Evolutionary conservation across 2,113 vertebrate genomes (phyloP), one percentile per base, ranked within the genome.

Genomic region (Varanus komodoensis): DNA sequence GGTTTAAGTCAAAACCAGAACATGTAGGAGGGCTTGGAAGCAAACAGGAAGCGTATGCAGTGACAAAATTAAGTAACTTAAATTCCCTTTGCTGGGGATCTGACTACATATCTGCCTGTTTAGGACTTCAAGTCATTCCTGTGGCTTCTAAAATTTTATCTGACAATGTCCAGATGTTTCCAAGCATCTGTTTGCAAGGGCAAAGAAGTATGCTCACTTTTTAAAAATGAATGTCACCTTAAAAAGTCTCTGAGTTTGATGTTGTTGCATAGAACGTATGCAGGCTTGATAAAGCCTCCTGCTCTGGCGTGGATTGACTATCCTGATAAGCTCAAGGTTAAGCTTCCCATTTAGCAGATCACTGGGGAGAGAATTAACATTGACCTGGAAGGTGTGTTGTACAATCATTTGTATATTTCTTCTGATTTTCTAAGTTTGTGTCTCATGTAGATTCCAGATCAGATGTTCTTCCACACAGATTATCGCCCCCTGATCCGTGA

Each of bases 401-500:
- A 6, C 61, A 6, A 25, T 15, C 1, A 44, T 79, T 29, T 3
- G 4, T 29, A 34, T 38, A 3, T 84, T 52, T 61, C 11, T n/a
- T 38, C 79, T 82, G 87, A 89, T 64, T 86, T 38, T 44, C 50
- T 38, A 52, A 27, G 67, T 85, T 93, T 87, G 86, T 89, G 77
- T 92, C 82, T 89, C 73, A 85, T 90, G 61, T 95, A 99, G 99
- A 98, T 99, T 97, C 99, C 98, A 87, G 99, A 99, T 95, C 99
- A 99, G 97, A 99, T 99, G 99, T 99, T 99, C 97, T 99, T 99
- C 97, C 99, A 99, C 94, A 99, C 99, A 69, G 99, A 99, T 97
- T 99, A 98, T 96, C 98, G 99, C n/a, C 99, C 99, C 5, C 97
- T 99, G 88, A 99, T 99, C 92, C 98, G 99, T 44, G 99, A 99